Evolutionary conservation across 92 coral and sea anemone genomes (phyloP), one percentile per base, ranked within the genome.

Genomic region (Anthopleura xanthogrammica): DNA sequence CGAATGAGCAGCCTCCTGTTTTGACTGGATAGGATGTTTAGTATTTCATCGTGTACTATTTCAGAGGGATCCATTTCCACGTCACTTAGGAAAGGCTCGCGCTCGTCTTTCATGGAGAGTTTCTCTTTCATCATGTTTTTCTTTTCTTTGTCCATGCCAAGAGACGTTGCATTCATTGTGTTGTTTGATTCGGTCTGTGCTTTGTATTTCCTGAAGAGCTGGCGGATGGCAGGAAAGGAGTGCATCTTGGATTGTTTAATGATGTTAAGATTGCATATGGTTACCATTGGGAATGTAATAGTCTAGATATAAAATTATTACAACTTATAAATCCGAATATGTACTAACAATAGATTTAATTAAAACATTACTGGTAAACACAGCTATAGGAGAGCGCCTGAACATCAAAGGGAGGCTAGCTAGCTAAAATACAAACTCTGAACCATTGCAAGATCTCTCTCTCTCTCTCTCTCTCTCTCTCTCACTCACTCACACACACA

Each of bases 201-300:
- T 52, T 79, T 65, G 65, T 75, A 85, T 39, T 64, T 72, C 16
- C 1, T 6, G 42, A 78, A 48, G 22, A 68, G 11, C 8, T 55
- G 8, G 9, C 66, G 42, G 12, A 85, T 82, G 10, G 60, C 75
- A 57, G 91, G 87, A 75, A 91, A 88, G 6, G 58, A n/a, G 8
- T 10, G 42, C 7, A 91, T 40, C 22, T 66, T 80, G 66, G 94
- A 88, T 40, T 20, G 65, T 79, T 87, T 91, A 36, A 94, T 81
- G 76, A 86, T 94, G 91, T 95, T 95, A n/a, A 95, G 85, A 75
- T 95, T 95, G 80, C 98, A 95, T 5, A 95, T 55, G 4, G 98
- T 95, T 16, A 95, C 96, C 36, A 98, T 85, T 3, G 98, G 98
- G 58, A 95, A 95, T 29, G 57, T 77, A 79, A 89, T 87, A 20